phyloP scores from a whole-genome alignment of 2,113 vertebrate species.

The Osmerus mordax region DNA sequence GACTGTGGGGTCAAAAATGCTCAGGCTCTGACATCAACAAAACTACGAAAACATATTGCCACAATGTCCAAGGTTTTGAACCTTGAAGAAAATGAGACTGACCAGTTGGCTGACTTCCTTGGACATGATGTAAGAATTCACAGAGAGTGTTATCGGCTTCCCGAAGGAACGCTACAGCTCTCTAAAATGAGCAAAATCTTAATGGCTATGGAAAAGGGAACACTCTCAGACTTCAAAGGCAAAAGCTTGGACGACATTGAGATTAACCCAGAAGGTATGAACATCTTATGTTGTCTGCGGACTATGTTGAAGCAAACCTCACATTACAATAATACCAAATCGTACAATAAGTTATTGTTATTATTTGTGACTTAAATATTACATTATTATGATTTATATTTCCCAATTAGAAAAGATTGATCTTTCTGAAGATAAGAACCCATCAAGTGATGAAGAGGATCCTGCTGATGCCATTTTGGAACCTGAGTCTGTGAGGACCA shows the following conservation, averaged over 20 bases:
- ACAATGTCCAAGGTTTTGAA: slow-evolving; percentile 36
- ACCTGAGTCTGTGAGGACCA: too few species aligned
- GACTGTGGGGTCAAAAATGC: slow-evolving; percentile 27
- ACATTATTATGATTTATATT: too few species aligned
- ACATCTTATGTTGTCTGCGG: not conserved
- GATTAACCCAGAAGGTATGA: slow-evolving; percentile 24
- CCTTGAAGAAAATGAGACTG: slow-evolving; percentile 33
- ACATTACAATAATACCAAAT: too few species aligned
- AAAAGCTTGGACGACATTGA: slow-evolving; percentile 38
- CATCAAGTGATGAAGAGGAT: too few species aligned
- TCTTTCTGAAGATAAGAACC: too few species aligned
- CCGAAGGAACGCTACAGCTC: slow-evolving; percentile 32
- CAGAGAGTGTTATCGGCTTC: slow-evolving; percentile 33
- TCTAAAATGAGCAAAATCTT: not conserved
- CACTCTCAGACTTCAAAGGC: slow-evolving; percentile 36
- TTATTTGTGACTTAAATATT: too few species aligned
- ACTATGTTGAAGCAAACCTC: too few species aligned
- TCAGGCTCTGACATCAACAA: slow-evolving; percentile 30
- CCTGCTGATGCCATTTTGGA: too few species aligned
- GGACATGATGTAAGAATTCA: slow-evolving; percentile 26
- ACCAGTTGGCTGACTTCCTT: slow-evolving; percentile 33
- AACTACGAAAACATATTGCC: slow-evolving; percentile 30
- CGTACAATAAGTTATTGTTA: too few species aligned
- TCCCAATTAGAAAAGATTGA: too few species aligned
- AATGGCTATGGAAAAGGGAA: slow-evolving; percentile 41